phyloP scores from a whole-genome alignment of 2,888 invertebrate genomes.

The Agonopterix alstromeriana region DNA sequence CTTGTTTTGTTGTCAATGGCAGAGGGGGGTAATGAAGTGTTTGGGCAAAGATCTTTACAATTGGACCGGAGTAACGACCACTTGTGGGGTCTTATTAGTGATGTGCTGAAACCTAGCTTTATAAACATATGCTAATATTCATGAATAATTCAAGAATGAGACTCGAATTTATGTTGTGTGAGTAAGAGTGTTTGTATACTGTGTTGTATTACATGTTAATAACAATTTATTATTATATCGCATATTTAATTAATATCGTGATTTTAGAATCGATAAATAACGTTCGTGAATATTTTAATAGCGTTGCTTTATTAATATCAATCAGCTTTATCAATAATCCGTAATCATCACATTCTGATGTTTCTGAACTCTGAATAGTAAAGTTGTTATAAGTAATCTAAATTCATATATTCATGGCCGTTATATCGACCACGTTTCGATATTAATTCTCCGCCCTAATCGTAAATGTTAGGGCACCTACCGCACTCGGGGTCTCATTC shows the following conservation, averaged over 20 bases:
- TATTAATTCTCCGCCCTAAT: conserved; percentile 24
- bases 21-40: conserved; percentile 1
- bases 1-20: background rate
- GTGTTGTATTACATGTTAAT: conserved; percentile 15
- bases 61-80: conserved; percentile 18
- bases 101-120: conserved; percentile 21
- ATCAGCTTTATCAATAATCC: too few species aligned
- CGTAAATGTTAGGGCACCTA: conserved; percentile 38
- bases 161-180: conserved; percentile 11
- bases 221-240: conserved; percentile 5
- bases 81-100: conserved; percentile 21
- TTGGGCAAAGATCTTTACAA: conserved; percentile 1
- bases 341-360: too few species aligned
- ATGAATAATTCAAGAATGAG: conserved; percentile 23
- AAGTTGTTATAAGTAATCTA: background rate
- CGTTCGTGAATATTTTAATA: too few species aligned
- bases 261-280: conserved; percentile 12
- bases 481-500: conserved; percentile 52
- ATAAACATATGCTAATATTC: conserved; percentile 14
- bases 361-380: too few species aligned
- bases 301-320: too few species aligned
- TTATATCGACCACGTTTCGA: conserved; percentile 5
- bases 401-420: background rate
- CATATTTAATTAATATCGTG: conserved; percentile 12
- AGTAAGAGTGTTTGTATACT: conserved; percentile 16